Conservation (phyloP, 2,888 invertebrate genomes). For the Ditula angustiorana region DNA sequence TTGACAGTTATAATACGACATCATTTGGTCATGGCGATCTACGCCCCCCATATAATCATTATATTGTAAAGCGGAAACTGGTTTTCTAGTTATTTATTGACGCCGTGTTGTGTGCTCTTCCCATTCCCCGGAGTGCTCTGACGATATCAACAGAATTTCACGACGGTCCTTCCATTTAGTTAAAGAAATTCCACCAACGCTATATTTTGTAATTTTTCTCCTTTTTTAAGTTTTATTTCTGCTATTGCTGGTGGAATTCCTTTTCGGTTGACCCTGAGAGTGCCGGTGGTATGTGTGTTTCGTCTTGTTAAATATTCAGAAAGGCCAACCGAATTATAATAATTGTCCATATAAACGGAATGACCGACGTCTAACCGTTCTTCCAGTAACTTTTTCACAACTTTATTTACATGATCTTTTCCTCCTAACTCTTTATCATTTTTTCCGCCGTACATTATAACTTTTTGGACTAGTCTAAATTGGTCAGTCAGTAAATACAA, state of each 20-base stretch:
- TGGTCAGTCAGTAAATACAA: constrained; percentile 8
- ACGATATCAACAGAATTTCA: no score
- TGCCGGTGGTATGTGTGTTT: not conserved
- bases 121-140: no score
- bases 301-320: not conserved
- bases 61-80: constrained; percentile 41
- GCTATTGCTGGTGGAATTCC: not conserved
- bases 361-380: constrained; percentile 3
- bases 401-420: no score
- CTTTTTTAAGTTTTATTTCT: constrained; percentile 5
- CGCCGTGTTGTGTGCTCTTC: constrained; percentile 17
- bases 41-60: constrained; percentile 14
- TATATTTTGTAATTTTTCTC: constrained; percentile 4
- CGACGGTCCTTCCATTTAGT: constrained; percentile 19
- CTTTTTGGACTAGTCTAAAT: constrained; percentile 9
- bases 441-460: constrained; percentile 5
- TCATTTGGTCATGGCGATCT: constrained; percentile 22
- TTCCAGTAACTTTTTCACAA: constrained; percentile 1
- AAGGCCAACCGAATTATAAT: constrained; percentile 4
- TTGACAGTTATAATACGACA: constrained; percentile 17
- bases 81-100: constrained; percentile 52
- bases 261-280: not conserved
- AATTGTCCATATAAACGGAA: constrained; percentile 17
- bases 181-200: not conserved
- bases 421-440: not conserved